Conservation (phyloP, 2,888 invertebrate species). For the Drosophila kuntzei region DNA sequence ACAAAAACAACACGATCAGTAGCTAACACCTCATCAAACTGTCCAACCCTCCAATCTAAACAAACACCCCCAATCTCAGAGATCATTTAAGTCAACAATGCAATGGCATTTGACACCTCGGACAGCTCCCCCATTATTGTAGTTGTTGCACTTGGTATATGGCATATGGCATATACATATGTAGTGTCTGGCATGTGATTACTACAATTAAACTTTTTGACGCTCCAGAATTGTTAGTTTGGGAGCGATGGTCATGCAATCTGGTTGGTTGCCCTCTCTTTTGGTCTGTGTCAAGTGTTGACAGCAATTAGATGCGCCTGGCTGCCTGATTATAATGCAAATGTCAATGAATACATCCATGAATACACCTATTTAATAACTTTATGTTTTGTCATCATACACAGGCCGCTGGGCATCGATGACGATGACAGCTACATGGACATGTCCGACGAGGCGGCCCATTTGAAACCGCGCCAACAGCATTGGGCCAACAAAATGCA, state of each 20-base stretch:
- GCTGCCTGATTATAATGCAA: constrained; percentile 50
- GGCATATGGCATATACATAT: constrained; percentile 1
- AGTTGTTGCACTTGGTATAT: constrained; percentile 41
- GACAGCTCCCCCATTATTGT: constrained; percentile 8
- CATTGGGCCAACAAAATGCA: constrained; percentile 96
- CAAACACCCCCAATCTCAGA: constrained; percentile 42
- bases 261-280: constrained; percentile 20
- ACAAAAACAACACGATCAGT: constrained; percentile 5
- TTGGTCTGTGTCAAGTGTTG: constrained; percentile 49
- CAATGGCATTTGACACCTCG: constrained; percentile 71
- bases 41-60: constrained; percentile 18
- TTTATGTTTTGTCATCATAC: constrained; percentile 14
- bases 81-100: constrained; percentile 54
- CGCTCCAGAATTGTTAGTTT: constrained; percentile 55
- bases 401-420: constrained; percentile 91
- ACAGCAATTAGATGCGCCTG: constrained; percentile 72
- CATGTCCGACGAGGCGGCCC: constrained; percentile 89
- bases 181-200: constrained; percentile 61
- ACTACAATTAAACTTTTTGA: constrained; percentile 75
- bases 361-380: constrained; percentile 16
- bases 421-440: constrained; percentile 92
- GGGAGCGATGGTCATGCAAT: constrained; percentile 33
- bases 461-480: constrained; percentile 91
- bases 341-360: constrained; percentile 17
- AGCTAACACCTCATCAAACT: constrained; percentile 34